These are phyloP conservation scores for Strigamia transsilvanica DNA, from an alignment of 2,888 invertebrate genomes.

Conservation along the genomic window DNA sequence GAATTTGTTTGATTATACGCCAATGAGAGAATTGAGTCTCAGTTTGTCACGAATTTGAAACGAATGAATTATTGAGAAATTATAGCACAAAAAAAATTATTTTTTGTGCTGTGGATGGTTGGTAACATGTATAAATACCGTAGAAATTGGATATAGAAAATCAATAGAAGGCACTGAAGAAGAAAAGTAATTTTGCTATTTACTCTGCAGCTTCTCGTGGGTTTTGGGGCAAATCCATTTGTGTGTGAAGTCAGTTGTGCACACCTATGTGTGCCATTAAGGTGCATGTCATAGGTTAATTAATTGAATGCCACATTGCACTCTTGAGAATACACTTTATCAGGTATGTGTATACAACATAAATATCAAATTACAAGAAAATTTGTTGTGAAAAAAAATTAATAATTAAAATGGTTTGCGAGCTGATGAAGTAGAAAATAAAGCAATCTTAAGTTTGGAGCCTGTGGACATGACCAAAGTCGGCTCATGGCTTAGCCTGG, in stretches of 20 bases:
- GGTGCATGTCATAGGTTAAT: constrained; percentile 45
- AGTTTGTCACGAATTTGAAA: background rate
- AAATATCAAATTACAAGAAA: background rate
- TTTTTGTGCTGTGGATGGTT: background rate
- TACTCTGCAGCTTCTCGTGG: constrained; percentile 48
- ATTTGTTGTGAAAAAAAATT: background rate
- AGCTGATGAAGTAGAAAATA: background rate
- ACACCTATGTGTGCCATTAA: constrained; percentile 49
- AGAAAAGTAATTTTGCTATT: constrained; percentile 49
- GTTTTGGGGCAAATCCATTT: constrained; percentile 49
- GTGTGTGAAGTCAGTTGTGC: constrained; percentile 48
- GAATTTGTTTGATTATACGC: constrained; percentile 6
- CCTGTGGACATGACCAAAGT: constrained; percentile 1
- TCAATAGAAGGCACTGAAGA: constrained; percentile 47
- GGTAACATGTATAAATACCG: constrained; percentile 37
- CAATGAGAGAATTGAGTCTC: constrained; percentile 1
- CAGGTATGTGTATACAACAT: constrained; percentile 19
- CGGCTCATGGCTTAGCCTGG: constrained; percentile 15
- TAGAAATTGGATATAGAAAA: constrained; percentile 46
- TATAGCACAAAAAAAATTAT: background rate
- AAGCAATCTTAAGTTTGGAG: constrained; percentile 9
- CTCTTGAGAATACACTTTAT: constrained; percentile 20
- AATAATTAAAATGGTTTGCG: background rate
- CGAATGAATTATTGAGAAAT: background rate
- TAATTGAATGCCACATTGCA: constrained; percentile 45